A percentile compares a stretch with the other conserved stretches of the same genome.
Evolutionary conservation across 2,888 invertebrate species (phyloP).

Genomic region (Zygothrica quintamaculata): DNA sequence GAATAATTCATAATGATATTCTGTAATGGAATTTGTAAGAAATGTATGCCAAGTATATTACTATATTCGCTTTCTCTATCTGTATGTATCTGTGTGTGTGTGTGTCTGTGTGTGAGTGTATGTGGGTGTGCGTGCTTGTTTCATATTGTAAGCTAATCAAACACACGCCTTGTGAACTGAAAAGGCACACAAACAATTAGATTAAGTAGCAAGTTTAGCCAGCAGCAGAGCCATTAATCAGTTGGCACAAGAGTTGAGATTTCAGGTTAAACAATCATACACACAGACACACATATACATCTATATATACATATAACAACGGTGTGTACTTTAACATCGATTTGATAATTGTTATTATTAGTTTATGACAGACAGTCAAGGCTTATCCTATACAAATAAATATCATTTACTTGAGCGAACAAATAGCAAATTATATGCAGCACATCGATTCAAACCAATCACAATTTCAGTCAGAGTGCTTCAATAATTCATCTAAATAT

Average conservation of each 20-base stretch:
- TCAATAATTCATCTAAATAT: neutral
- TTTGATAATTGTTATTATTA: slow-evolving; percentile 73
- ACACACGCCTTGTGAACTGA: slow-evolving; percentile 35
- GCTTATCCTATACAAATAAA: slow-evolving; percentile 25
- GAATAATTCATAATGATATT: slow-evolving; percentile 37
- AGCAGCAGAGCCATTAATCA: slow-evolving; percentile 63
- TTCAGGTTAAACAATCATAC: slow-evolving; percentile 3
- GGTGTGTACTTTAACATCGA: slow-evolving; percentile 31
- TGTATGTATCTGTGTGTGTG: neutral
- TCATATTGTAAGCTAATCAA: slow-evolving; percentile 29
- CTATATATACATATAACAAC: neutral
- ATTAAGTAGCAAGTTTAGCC: slow-evolving; percentile 69
- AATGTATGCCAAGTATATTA: slow-evolving; percentile 30
- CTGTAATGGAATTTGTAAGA: slow-evolving; percentile 36
- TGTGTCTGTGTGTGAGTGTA: slow-evolving; percentile 2
- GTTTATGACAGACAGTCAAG: slow-evolving; percentile 35
- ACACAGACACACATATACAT: neutral
- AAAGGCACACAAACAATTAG: slow-evolving; percentile 63
- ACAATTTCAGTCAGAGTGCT: slow-evolving; percentile 15
- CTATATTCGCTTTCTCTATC: slow-evolving; percentile 2
- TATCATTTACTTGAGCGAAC: slow-evolving; percentile 37
- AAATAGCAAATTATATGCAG: slow-evolving; percentile 51
- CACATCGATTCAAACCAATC: slow-evolving; percentile 21
- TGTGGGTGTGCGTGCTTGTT: slow-evolving; percentile 4
- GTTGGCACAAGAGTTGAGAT: slow-evolving; percentile 43